Evolutionary conservation across 92 coral and sea anemone genomes (phyloP).

Genomic region (Palythoa grandis): DNA sequence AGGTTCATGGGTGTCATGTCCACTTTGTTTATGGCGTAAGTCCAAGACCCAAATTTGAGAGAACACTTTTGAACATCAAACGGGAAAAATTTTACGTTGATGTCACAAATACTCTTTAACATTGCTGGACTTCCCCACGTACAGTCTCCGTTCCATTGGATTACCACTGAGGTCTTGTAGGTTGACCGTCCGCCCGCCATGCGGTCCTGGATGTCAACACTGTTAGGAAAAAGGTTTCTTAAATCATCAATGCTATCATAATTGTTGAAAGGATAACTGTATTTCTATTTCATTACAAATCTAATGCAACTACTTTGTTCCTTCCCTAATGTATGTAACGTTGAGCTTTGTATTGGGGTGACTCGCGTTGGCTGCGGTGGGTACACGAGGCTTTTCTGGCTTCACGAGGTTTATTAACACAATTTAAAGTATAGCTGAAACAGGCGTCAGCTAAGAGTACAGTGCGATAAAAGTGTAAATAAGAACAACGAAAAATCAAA

Average conservation of each 20-base stretch:
- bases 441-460: no score
- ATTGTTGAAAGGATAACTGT: background rate
- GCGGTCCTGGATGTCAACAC: slow-evolving; percentile 86
- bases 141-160: slow-evolving; percentile 62
- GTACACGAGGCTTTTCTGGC: no score
- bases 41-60: slow-evolving; percentile 90
- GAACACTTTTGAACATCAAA: slow-evolving; percentile 81
- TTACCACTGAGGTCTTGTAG: slow-evolving; percentile 59
- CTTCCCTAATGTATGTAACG: no score
- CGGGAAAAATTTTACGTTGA: slow-evolving; percentile 78
- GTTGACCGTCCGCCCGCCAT: slow-evolving; percentile 78
- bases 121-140: slow-evolving; percentile 81
- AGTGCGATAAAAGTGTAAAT: no score
- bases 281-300: no score
- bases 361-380: no score
- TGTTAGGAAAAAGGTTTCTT: slow-evolving; percentile 4
- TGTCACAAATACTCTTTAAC: slow-evolving; percentile 73
- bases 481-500: no score
- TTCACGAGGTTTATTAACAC: no score
- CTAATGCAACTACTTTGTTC: no score
- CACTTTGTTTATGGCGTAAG: slow-evolving; percentile 56
- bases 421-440: no score
- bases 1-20: slow-evolving; percentile 61
- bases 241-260: no score
- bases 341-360: no score